Evolutionary conservation across 2,797 vertebrate genomes (phyloP), one percentile per base, ranked within the genome.

Genomic region (Numenius phaeopus): DNA sequence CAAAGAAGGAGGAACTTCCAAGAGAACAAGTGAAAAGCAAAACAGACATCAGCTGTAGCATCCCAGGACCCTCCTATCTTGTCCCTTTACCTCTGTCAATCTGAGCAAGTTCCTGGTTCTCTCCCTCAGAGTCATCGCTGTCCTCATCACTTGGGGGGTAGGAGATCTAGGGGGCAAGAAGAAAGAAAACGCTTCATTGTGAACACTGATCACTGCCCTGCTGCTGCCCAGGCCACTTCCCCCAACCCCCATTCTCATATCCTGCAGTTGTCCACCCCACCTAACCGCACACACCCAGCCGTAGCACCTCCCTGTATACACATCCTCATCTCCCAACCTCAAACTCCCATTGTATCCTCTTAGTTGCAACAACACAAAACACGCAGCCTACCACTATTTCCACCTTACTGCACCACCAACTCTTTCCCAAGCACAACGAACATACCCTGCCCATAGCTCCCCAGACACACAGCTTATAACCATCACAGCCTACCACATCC

Each of bases 81-180:
- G 57, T 77, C 59, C 59, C 59, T 96, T 98, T 97, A 99, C 99
- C 99, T 99, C 99, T 98, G 96, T 99, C 99, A 67, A 99, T 99
- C 97, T 99, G 99, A 96, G 98, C 99, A 97, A 99, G 98, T 97
- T 99, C 99, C 97, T 99, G 99, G 98, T 99, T 99, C 98, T 99
- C 99, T 67, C 98, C 99, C 96, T 99, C 99, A 47, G 99, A 99
- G 97, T 99, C 99, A 22, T 99, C 99, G n/a, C 99, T 99, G 98
- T 99, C 99, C 93, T 99, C 99, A 96, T 99, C 99, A 95, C 98
- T 98, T 96, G 98, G 98, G 93, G 99, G 98, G 96, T 98, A 99
- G 73, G 99, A 99, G 98, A 99, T 99, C 99, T 99, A 98, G 34
- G 30, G 90, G 59, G 85, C 65, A 97, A 97, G 44, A 40, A 96